Evolutionary conservation across 2,888 invertebrate genomes (phyloP).

Genomic region (Pristionchus japonicus): DNA sequence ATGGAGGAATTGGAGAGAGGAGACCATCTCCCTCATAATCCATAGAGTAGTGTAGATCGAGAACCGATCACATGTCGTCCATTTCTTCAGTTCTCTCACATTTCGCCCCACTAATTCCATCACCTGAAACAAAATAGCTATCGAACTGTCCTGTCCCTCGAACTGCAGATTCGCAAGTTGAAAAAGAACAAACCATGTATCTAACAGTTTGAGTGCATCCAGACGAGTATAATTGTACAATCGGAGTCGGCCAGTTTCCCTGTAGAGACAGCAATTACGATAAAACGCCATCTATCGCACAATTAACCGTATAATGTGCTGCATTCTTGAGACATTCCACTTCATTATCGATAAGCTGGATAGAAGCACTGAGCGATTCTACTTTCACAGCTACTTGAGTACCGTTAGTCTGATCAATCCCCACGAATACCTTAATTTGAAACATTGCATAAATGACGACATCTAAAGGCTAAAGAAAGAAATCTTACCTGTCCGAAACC

Average conservation of each 20-base stretch:
- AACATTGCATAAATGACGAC: too few relatives aligned
- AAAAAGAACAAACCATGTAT: too few relatives aligned
- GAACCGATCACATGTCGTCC: slow-evolving; percentile 54
- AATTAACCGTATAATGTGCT: not conserved
- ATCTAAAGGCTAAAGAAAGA: too few relatives aligned
- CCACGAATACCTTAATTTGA: slow-evolving; percentile 44
- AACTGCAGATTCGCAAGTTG: too few relatives aligned
- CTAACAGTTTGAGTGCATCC: slow-evolving; percentile 11
- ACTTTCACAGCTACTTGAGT: slow-evolving; percentile 37
- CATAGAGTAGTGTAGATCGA: slow-evolving; percentile 56
- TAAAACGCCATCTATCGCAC: not conserved
- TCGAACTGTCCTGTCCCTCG: too few relatives aligned
- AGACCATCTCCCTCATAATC: slow-evolving; percentile 58
- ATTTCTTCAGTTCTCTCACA: slow-evolving; percentile 59
- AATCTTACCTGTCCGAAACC: slow-evolving; percentile 45
- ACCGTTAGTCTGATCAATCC: not conserved
- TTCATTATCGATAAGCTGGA: slow-evolving; percentile 33
- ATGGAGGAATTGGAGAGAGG: slow-evolving; percentile 56
- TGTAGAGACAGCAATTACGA: not conserved
- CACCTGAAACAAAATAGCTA: too few relatives aligned
- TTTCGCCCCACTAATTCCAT: slow-evolving; percentile 65
- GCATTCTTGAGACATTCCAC: slow-evolving; percentile 34
- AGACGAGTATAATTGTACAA: slow-evolving; percentile 35
- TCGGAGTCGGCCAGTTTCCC: slow-evolving; percentile 4
- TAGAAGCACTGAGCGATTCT: slow-evolving; percentile 26